Conservation (phyloP, 2,888 invertebrate species). For the Mythimna pallens region DNA sequence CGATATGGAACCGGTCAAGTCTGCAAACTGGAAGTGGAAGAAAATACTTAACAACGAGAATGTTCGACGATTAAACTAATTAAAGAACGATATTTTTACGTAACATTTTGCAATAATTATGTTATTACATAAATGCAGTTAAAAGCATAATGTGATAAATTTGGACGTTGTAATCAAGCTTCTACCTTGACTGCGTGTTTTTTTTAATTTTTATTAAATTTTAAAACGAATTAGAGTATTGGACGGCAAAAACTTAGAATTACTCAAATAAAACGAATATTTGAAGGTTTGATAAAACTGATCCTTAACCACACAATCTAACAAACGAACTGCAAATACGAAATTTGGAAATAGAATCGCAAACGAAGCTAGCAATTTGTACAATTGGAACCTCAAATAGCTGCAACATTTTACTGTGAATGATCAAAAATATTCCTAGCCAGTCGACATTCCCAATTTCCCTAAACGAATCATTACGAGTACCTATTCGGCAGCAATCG, state of each 20-base stretch:
- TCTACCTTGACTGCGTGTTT: background rate
- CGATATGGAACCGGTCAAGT: constrained; percentile 66
- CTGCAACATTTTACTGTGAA: constrained; percentile 33
- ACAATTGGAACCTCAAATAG: constrained; percentile 13
- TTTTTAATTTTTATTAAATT: background rate
- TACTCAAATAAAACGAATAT: background rate
- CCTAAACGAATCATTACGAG: constrained; percentile 70
- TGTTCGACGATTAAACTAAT: constrained; percentile 56
- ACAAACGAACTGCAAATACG: constrained; percentile 2
- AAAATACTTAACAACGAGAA: constrained; percentile 52
- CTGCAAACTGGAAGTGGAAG: constrained; percentile 58
- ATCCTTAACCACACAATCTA: background rate
- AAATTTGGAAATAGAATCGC: constrained; percentile 4
- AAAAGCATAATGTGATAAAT: constrained; percentile 11
- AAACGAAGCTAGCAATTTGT: constrained; percentile 14
- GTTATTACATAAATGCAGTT: constrained; percentile 18
- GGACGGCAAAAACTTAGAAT: background rate
- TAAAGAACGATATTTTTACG: constrained; percentile 48
- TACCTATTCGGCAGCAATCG: constrained; percentile 70
- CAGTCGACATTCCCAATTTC: constrained; percentile 47
- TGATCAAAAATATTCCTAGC: constrained; percentile 47
- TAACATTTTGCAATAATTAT: constrained; percentile 32
- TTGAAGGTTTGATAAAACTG: background rate
- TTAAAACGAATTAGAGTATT: background rate
- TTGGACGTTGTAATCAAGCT: constrained; percentile 8